These are phyloP conservation scores for Bursaphelenchus okinawaensis DNA, from an alignment of 2,888 invertebrate species.

Conservation along the genomic window DNA sequence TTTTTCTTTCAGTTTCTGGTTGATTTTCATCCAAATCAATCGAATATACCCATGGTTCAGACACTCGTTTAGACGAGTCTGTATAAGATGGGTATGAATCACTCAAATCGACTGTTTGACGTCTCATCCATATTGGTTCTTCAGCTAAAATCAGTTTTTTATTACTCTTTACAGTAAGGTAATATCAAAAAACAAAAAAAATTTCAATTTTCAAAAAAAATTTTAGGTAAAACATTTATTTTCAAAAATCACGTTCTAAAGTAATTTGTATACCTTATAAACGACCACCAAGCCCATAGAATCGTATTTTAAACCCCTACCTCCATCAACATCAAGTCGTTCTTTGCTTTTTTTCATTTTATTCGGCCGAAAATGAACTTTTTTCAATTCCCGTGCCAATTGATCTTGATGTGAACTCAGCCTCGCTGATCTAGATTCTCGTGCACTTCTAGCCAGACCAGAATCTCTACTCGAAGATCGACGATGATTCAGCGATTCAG, in stretches of 20 bases:
- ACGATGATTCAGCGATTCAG: neutral
- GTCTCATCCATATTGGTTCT: neutral
- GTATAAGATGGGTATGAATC: neutral
- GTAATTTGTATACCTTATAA: too few species aligned
- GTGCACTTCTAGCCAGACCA: neutral
- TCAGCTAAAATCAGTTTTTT: neutral
- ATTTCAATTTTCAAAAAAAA: too few species aligned
- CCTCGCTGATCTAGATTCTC: neutral
- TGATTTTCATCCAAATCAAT: constrained; percentile 8
- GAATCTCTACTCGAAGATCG: neutral
- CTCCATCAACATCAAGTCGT: neutral
- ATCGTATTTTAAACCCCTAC: too few species aligned
- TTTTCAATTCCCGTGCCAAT: neutral
- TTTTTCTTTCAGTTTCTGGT: neutral
- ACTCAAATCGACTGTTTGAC: neutral
- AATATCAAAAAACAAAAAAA: too few species aligned
- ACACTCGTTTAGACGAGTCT: neutral
- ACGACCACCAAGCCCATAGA: too few species aligned
- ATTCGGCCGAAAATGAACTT: neutral
- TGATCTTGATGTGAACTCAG: neutral
- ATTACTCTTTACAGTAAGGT: too few species aligned
- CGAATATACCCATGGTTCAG: constrained; percentile 14
- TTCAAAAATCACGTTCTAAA: too few species aligned
- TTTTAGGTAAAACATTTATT: too few species aligned
- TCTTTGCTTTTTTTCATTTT: neutral